phyloP scores from a whole-genome alignment of 2,797 vertebrate genomes.

The Chloroceryle inda region DNA sequence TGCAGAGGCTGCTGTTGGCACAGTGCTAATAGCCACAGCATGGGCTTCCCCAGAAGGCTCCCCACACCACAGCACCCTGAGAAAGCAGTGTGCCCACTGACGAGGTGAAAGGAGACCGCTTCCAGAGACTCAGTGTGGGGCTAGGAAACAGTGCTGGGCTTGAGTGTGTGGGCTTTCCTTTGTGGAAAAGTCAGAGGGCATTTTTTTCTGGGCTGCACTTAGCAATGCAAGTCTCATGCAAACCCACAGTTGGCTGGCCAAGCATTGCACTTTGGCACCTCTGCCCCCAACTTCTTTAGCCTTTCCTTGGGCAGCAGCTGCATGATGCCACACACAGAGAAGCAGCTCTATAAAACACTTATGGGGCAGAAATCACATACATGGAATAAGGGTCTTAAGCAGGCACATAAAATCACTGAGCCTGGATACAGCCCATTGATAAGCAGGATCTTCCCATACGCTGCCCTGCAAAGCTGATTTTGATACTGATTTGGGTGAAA shows the following conservation, averaged over 20 bases:
- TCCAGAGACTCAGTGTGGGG: background rate
- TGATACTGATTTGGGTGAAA: background rate
- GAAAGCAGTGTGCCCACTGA: accelerated
- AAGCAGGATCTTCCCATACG: background rate
- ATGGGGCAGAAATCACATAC: background rate
- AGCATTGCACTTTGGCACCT: accelerated
- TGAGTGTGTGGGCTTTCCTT: accelerated
- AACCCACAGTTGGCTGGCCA: accelerated
- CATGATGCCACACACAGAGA: background rate
- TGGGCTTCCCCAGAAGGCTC: slow-evolving; percentile 53
- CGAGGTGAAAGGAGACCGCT: background rate
- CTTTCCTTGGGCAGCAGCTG: background rate
- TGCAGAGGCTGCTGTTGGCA: slow-evolving; percentile 4
- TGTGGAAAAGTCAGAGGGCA: background rate
- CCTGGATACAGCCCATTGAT: background rate
- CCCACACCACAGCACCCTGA: accelerated
- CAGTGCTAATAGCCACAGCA: slow-evolving; percentile 65
- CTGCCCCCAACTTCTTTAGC: accelerated
- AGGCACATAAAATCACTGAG: background rate
- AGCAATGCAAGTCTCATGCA: background rate
- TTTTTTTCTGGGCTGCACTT: background rate
- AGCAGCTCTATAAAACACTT: accelerated
- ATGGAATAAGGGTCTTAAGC: background rate
- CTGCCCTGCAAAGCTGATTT: background rate
- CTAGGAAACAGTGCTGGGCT: background rate